Evolutionary conservation across 2,113 vertebrate genomes (phyloP).

Genomic region (Gadus chalcogrammus): DNA sequence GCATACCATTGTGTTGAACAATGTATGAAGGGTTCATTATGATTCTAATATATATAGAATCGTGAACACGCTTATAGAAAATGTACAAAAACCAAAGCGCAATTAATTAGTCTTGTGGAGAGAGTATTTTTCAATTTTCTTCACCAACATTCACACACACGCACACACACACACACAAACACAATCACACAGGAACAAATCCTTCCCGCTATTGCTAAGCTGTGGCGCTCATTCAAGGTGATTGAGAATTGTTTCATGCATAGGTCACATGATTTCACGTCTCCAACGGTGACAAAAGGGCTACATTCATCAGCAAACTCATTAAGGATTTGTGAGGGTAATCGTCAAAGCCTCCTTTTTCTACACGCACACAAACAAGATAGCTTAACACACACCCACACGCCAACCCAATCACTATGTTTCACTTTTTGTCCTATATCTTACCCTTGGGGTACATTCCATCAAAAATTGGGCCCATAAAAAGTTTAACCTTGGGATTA

Average conservation of each 20-base stretch:
- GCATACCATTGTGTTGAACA: neutral
- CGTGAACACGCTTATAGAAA: no score
- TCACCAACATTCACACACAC: no score
- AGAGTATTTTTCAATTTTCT: no score
- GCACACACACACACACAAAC: neutral
- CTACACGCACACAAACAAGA: neutral
- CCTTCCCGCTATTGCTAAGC: neutral
- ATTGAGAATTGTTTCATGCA: conserved; percentile 16
- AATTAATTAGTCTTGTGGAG: no score
- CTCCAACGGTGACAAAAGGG: conserved; percentile 16
- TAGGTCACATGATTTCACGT: conserved; percentile 20
- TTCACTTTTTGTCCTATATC: neutral
- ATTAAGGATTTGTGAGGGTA: conserved; percentile 21
- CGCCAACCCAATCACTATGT: conserved; percentile 1
- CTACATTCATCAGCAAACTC: conserved; percentile 33
- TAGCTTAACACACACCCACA: neutral
- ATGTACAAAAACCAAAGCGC: neutral
- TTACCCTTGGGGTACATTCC: conserved; percentile 14
- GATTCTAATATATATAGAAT: no score
- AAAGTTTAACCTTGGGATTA: no score
- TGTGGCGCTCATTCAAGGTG: conserved; percentile 32
- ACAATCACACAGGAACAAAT: neutral
- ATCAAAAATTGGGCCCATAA: no score
- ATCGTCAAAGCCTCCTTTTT: conserved; percentile 1
- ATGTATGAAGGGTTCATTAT: neutral